phyloP scores from a whole-genome alignment of 2,113 vertebrate genomes.

The Penelope pileata region DNA sequence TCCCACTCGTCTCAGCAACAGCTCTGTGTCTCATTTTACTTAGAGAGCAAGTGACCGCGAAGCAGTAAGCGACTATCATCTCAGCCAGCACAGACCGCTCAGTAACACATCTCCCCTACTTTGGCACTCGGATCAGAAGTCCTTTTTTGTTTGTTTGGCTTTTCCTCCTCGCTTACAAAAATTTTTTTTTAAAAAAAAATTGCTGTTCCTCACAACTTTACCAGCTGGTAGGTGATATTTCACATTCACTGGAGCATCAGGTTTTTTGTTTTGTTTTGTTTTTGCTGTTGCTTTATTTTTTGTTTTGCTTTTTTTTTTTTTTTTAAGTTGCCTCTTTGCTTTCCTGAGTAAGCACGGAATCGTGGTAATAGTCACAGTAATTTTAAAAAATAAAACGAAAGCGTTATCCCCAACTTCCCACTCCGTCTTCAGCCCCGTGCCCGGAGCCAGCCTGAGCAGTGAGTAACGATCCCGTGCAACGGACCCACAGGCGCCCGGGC shows the following conservation, averaged over 20 bases:
- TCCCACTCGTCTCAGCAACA: constrained; percentile 79
- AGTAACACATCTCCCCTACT: constrained; percentile 78
- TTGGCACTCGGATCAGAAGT: constrained; percentile 78
- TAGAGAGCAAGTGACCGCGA: constrained; percentile 83
- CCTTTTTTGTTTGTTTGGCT: constrained; percentile 69
- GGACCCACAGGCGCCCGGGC: constrained; percentile 85
- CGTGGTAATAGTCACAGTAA: constrained; percentile 59
- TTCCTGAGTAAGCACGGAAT: constrained; percentile 77
- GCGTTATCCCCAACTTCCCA: constrained; percentile 79
- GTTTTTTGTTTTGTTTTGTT: not conserved
- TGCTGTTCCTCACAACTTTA: constrained; percentile 74
- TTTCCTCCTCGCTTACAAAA: constrained; percentile 33
- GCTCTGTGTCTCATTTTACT: constrained; percentile 84
- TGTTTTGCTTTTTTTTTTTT: not conserved
- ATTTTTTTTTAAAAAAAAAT: not conserved
- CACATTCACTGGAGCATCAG: constrained; percentile 78
- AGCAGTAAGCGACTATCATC: constrained; percentile 81
- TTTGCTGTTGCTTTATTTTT: not conserved
- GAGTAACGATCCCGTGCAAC: constrained; percentile 84
- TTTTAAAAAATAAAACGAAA: constrained; percentile 24
- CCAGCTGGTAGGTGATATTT: constrained; percentile 77
- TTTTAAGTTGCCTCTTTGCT: constrained; percentile 24
- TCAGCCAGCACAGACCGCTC: constrained; percentile 79
- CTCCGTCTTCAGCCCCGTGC: constrained; percentile 80
- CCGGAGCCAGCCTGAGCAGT: constrained; percentile 82